Percentiles rank a stretch among this genome's conserved stretches.
Conservation (phyloP, 2,797 vertebrate genomes). For the Arvicola amphibius region DNA sequence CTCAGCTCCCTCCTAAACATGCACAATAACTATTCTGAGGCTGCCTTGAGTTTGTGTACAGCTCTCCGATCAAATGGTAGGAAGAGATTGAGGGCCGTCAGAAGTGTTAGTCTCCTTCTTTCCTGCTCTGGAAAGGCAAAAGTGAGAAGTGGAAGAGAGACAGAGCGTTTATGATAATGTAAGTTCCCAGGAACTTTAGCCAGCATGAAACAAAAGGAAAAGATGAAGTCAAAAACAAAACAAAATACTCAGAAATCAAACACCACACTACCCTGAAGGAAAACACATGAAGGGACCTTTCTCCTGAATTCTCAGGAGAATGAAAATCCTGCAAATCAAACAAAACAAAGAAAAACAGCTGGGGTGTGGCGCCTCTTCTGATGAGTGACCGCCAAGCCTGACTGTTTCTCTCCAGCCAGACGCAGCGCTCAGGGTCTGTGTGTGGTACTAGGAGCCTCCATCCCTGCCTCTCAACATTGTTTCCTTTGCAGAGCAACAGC, state of each 20-base stretch:
- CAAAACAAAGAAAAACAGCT: not conserved
- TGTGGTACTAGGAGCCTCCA: not conserved
- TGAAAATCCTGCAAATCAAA: not conserved
- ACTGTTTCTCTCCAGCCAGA: not conserved
- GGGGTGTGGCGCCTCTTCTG: not conserved
- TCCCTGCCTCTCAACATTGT: not conserved
- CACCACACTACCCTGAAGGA: too few relatives aligned
- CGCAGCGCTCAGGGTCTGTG: not conserved
- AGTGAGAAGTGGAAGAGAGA: not conserved
- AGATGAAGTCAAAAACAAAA: not conserved
- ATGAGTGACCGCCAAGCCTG: not conserved
- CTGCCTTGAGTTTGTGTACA: not conserved
- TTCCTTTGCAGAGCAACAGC: not conserved
- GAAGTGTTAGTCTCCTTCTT: too few relatives aligned
- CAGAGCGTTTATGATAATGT: too few relatives aligned
- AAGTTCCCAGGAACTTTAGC: not conserved
- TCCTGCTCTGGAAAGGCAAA: not conserved
- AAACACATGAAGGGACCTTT: not conserved
- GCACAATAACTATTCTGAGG: not conserved
- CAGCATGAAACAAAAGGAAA: not conserved
- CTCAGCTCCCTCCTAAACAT: too few relatives aligned
- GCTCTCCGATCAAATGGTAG: not conserved
- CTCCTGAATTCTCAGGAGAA: not conserved
- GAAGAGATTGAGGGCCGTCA: not conserved
- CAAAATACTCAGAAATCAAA: not conserved